Evolutionary conservation across 2,113 vertebrate species (phyloP).

Genomic region (Labeo catla): DNA sequence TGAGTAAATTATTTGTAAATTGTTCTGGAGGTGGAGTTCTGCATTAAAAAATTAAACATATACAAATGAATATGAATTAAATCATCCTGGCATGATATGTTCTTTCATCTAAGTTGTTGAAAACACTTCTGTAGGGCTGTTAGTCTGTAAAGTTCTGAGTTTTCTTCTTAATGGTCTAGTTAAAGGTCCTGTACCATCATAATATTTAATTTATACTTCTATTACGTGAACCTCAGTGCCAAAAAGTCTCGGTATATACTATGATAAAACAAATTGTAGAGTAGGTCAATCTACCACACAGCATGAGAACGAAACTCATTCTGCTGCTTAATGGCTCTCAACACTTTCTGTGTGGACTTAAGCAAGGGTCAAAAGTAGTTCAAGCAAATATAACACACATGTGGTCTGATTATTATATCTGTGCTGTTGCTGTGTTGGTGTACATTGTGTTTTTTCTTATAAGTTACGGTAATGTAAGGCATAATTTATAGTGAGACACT

Average conservation of each 20-base stretch:
- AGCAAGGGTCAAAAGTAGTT: neutral
- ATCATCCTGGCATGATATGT: neutral
- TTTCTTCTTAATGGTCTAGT: neutral
- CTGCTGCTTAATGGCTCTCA: neutral
- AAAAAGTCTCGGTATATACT: neutral
- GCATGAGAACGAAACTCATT: constrained; percentile 3
- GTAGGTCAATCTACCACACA: neutral
- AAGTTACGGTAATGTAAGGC: neutral
- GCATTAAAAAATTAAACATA: too few species aligned
- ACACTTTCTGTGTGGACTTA: neutral
- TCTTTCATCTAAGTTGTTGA: neutral
- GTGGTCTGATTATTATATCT: neutral
- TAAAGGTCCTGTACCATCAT: neutral
- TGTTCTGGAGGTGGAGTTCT: too few species aligned
- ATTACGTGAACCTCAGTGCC: neutral
- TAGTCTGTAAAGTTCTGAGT: neutral
- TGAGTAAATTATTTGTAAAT: too few species aligned
- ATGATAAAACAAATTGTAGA: constrained; percentile 1
- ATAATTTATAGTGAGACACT: neutral
- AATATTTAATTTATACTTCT: constrained; percentile 13
- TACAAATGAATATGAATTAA: neutral
- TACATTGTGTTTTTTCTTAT: neutral
- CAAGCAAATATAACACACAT: neutral
- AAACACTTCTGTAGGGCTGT: neutral
- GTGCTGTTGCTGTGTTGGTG: neutral